Percentiles rank a stretch among this genome's conserved stretches.
Evolutionary conservation across 2,797 vertebrate species (phyloP).

Genomic region (Brotula barbata): DNA sequence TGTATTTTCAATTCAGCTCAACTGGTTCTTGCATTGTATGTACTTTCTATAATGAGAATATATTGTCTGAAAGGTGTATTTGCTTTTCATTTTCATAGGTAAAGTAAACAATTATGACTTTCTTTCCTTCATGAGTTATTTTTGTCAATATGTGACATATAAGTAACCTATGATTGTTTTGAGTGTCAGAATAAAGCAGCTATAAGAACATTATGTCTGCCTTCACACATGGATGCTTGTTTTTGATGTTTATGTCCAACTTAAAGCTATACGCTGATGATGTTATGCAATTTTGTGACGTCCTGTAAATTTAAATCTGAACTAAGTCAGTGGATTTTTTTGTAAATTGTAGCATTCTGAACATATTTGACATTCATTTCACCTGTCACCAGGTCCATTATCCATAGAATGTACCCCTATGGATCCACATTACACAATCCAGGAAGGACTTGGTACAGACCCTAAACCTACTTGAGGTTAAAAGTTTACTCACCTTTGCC

Average conservation of each 20-base stretch:
- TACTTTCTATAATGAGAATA: conserved; percentile 73
- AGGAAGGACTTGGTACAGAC: too few species aligned
- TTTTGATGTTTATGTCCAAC: conserved; percentile 13
- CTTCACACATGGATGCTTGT: conserved; percentile 56
- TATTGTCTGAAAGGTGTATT: conserved; percentile 73
- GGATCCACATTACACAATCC: too few species aligned
- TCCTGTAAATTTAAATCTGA: too few species aligned
- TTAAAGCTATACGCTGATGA: too few species aligned
- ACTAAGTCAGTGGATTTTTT: too few species aligned
- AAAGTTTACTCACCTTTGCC: too few species aligned
- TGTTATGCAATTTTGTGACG: too few species aligned
- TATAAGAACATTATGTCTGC: conserved; percentile 62
- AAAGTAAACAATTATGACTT: conserved; percentile 61
- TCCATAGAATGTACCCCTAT: too few species aligned
- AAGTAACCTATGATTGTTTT: conserved; percentile 78
- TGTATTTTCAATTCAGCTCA: conserved; percentile 74
- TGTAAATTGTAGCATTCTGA: too few species aligned
- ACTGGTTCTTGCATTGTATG: conserved; percentile 75
- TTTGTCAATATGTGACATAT: conserved; percentile 75
- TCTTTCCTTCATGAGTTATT: conserved; percentile 58
- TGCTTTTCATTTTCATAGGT: conserved; percentile 68
- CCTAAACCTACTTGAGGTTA: too few species aligned
- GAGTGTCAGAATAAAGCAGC: conserved; percentile 79
- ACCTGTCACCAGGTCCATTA: too few species aligned
- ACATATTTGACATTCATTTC: too few species aligned